Evolutionary conservation across 2,113 vertebrate species (phyloP), one percentile per base, ranked within the genome.

Genomic region (Canis aureus): DNA sequence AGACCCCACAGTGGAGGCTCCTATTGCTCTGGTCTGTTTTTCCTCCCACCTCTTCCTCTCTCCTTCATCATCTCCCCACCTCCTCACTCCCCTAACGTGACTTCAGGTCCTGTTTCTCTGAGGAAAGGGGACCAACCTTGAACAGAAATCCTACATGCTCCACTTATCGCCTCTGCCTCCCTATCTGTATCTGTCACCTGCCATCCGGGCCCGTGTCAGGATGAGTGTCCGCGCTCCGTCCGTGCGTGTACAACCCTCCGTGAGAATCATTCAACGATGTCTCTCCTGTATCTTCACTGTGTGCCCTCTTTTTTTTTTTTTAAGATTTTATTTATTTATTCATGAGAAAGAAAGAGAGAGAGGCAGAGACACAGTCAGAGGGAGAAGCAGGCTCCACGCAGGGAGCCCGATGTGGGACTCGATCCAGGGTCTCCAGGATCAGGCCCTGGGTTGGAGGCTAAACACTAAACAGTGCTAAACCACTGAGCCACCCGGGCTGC

Each of bases 61-160:
- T 71, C 35, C 11, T 32, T 64, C 38, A 3, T 25, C 67, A 80
- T 55, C 53, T 85, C 23, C 69, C 53, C 32, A 25, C 20, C 9
- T 80, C 43, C 80, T 64, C 73, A 17, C 92, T 11, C 80, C 90
- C 64, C 32, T 79, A 13, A 13, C 38, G 9, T 51, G 64, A 57
- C n/a, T n/a, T 79, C 71, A 71, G 13, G 55, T 91, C 92, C 74
- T 35, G 13, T 80, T 66, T 32, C 79, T 83, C n/a, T 55, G 62
- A 78, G 69, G n/a, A 86, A 32, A 51, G 20, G 29, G 67, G 27
- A 55, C 22, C 80, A 69, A 29, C 8, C 35, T 16, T 11, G 62
- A 69, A 67, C 53, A 53, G 49, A 88, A 66, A 43, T 9, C 22
- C n/a, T 43, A 64, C 66, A 17, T 0, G 1, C 12, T 51, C 29